Evolutionary conservation across 2,888 invertebrate genomes (phyloP).

Genomic region (Lasioglossum villosulum): DNA sequence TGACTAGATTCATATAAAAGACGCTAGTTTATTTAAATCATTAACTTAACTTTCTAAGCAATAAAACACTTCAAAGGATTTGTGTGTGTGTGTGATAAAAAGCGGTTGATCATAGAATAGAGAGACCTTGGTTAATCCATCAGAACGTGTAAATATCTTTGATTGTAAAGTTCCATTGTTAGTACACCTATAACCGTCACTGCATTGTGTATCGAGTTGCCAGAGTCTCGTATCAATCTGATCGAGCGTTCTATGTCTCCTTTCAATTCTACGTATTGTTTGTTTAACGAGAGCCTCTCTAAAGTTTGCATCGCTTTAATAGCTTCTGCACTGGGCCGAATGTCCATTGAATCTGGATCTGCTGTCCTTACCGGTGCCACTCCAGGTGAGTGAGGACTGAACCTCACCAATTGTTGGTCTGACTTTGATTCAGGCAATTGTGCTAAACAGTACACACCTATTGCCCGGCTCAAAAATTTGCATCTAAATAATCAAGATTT

Average conservation of each 20-base stretch:
- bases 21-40: conserved; percentile 18
- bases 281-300: conserved; percentile 83
- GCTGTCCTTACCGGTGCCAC: conserved; percentile 77
- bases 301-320: conserved; percentile 83
- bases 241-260: conserved; percentile 83
- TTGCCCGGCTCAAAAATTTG: conserved; percentile 85
- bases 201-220: conserved; percentile 86
- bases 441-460: conserved; percentile 86
- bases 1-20: conserved; percentile 34
- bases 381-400: conserved; percentile 81
- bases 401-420: conserved; percentile 82
- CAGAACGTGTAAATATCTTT: conserved; percentile 80
- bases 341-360: conserved; percentile 79
- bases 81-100: conserved; percentile 17
- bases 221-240: conserved; percentile 85
- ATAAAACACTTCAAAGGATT: not conserved
- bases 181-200: conserved; percentile 84
- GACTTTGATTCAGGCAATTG: conserved; percentile 86
- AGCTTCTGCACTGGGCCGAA: conserved; percentile 83
- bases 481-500: conserved; percentile 75
- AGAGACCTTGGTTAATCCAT: conserved; percentile 26
- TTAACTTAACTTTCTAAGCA: conserved; percentile 24
- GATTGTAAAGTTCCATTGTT: conserved; percentile 85
- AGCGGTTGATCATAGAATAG: conserved; percentile 23
- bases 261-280: conserved; percentile 84